Evolutionary conservation across 2,888 invertebrate genomes (phyloP).

Genomic region (Phytoseiulus persimilis): DNA sequence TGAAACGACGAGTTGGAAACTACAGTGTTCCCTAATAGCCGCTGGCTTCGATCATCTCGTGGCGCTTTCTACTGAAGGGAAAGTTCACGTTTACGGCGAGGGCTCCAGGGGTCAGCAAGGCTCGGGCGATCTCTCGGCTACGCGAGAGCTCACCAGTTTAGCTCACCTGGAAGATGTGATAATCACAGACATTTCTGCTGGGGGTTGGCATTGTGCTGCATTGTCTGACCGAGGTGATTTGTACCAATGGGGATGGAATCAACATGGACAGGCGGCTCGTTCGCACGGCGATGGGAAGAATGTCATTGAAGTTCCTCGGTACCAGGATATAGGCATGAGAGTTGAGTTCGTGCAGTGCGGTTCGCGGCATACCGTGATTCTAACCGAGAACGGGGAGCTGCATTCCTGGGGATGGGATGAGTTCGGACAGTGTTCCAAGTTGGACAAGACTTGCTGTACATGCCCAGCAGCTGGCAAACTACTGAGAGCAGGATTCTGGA

Average conservation of each 20-base stretch:
- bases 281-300: neutral
- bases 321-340: neutral
- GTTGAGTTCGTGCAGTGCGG: neutral
- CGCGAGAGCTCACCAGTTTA: neutral
- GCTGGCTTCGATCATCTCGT: conserved; percentile 17
- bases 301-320: neutral
- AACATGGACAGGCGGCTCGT: neutral
- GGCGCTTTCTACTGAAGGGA: neutral
- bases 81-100: neutral
- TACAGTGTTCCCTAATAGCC: neutral
- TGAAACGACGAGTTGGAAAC: neutral
- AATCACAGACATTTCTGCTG: conserved; percentile 7
- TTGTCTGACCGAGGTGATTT: neutral
- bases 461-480: neutral
- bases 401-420: conserved; percentile 27
- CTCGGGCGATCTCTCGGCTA: neutral
- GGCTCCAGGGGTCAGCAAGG: conserved; percentile 16
- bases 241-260: conserved; percentile 34
- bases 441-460: neutral
- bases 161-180: neutral
- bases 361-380: neutral
- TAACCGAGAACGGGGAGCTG: neutral
- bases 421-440: neutral
- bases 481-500: neutral
- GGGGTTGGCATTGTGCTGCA: conserved; percentile 9